Conservation (phyloP, 2,888 invertebrate genomes). For the Noctua janthina region DNA sequence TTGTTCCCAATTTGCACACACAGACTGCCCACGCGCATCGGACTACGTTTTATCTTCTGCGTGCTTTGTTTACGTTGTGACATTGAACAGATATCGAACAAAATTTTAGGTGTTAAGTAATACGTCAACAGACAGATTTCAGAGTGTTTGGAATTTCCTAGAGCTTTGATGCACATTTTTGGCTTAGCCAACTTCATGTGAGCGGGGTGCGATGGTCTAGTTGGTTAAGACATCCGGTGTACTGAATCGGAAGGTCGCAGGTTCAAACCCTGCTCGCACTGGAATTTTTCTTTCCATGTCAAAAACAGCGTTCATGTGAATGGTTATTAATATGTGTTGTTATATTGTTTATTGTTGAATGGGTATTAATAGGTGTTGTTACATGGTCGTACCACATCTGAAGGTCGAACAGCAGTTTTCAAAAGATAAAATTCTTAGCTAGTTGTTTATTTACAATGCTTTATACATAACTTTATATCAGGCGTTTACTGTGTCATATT, state of each 20-base stretch:
- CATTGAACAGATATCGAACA: slow-evolving; percentile 40
- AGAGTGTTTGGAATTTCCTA: background rate
- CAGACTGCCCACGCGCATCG: slow-evolving; percentile 71
- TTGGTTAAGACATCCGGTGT: no score
- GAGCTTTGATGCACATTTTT: background rate
- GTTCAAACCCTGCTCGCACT: no score
- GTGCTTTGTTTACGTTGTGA: slow-evolving; percentile 69
- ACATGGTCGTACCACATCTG: background rate
- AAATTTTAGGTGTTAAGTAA: slow-evolving; percentile 10
- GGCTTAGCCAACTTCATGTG: background rate
- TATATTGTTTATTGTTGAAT: no score
- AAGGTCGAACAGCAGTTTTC: background rate
- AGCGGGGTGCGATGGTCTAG: no score
- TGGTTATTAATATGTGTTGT: no score
- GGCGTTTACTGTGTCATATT: background rate
- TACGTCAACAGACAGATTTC: background rate
- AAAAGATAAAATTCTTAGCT: rapidly evolving
- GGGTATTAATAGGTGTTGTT: background rate
- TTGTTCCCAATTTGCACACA: slow-evolving; percentile 74
- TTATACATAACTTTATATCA: background rate
- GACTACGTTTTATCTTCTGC: slow-evolving; percentile 63
- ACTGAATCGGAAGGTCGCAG: no score
- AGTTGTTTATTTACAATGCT: background rate
- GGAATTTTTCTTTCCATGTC: no score
- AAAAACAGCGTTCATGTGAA: no score